Percentiles rank a stretch among this genome's conserved stretches.
Conservation (phyloP, 2,113 vertebrate species). For the Tauraco erythrolophus region DNA sequence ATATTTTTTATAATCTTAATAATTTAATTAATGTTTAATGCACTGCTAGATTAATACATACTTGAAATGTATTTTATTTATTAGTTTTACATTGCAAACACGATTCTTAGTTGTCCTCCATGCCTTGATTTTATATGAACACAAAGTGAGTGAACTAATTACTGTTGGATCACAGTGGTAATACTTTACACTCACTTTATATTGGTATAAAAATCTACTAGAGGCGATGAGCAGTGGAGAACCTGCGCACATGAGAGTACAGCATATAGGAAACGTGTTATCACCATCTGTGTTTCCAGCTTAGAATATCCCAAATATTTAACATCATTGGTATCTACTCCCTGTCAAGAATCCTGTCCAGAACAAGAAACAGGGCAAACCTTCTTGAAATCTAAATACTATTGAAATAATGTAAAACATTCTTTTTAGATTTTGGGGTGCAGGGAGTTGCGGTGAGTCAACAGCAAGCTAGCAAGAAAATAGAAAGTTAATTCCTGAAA, state of each 20-base stretch:
- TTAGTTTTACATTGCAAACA: not conserved
- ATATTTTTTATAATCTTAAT: not conserved
- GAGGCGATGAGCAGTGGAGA: rapidly evolving
- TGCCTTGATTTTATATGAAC: not conserved
- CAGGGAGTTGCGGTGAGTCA: not conserved
- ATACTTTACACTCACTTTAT: not conserved
- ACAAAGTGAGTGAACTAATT: not conserved
- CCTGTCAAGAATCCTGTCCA: not conserved
- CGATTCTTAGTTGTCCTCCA: not conserved
- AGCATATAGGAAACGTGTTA: not conserved
- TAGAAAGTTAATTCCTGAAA: not conserved
- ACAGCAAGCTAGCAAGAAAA: not conserved
- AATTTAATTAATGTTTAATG: not conserved
- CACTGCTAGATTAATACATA: not conserved
- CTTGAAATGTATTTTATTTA: not conserved
- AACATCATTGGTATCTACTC: not conserved
- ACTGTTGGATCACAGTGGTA: not conserved
- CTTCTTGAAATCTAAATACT: not conserved
- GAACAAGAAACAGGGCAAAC: not conserved
- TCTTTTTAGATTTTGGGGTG: not conserved
- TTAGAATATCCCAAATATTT: not conserved
- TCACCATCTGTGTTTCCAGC: not conserved
- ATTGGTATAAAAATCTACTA: not conserved
- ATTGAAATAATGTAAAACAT: not conserved
- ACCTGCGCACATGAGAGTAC: not conserved